Evolutionary conservation across 92 coral and sea anemone species (phyloP).

Genomic region (Siderastrea radians): DNA sequence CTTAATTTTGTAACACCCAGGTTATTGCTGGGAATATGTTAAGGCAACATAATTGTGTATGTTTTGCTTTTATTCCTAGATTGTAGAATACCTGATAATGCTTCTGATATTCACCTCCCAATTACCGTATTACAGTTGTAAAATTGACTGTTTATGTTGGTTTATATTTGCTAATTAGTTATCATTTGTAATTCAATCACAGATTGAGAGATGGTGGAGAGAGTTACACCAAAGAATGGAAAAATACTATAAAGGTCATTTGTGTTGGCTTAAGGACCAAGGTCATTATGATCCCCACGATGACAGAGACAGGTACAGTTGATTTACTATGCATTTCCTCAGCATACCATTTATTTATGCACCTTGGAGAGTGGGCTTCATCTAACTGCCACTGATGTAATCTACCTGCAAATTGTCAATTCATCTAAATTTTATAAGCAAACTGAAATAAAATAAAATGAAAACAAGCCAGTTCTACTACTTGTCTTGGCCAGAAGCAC

Average conservation of each 20-base stretch:
- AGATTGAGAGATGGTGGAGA: slow-evolving; percentile 69
- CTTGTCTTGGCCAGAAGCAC: too few species aligned
- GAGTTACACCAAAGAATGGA: slow-evolving; percentile 60
- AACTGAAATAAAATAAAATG: not conserved
- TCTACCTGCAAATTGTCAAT: slow-evolving; percentile 8
- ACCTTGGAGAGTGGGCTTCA: slow-evolving; percentile 33
- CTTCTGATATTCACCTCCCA: not conserved
- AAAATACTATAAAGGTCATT: slow-evolving; percentile 59
- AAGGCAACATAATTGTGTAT: slow-evolving; percentile 18
- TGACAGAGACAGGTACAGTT: slow-evolving; percentile 73
- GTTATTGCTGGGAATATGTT: slow-evolving; percentile 20
- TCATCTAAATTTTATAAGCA: slow-evolving; percentile 6
- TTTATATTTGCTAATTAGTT: too few species aligned
- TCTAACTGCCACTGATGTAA: slow-evolving; percentile 18
- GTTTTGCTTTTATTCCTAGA: not conserved
- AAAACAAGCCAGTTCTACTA: slow-evolving; percentile 12
- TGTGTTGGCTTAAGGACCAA: slow-evolving; percentile 70
- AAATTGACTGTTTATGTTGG: too few species aligned
- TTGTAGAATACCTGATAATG: too few species aligned
- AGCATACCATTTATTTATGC: not conserved
- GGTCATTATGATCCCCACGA: slow-evolving; percentile 63
- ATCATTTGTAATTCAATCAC: slow-evolving; percentile 17
- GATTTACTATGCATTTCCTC: slow-evolving; percentile 16
- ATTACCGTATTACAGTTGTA: too few species aligned
- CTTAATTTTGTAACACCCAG: too few species aligned